Conservation (phyloP, 2,888 invertebrate genomes). For the Lottia scabra region DNA sequence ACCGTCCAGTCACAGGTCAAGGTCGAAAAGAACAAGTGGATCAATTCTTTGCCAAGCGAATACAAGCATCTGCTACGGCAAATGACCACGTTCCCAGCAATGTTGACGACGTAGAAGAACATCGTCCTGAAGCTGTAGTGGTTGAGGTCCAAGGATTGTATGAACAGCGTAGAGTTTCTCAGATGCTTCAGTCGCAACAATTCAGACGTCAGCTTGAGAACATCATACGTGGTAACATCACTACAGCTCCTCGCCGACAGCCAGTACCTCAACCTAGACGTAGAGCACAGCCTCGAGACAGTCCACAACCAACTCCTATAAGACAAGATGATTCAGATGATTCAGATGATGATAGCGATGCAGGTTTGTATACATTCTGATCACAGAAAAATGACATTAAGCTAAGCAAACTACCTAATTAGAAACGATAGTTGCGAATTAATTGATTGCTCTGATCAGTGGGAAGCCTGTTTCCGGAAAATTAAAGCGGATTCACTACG, state of each 20-base stretch:
- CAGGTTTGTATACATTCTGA: too few relatives aligned
- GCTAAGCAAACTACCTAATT: too few relatives aligned
- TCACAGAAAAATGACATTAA: too few relatives aligned
- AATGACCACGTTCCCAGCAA: slow-evolving; percentile 52
- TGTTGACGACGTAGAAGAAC: slow-evolving; percentile 54
- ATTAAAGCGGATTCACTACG: too few relatives aligned
- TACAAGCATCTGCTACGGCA: slow-evolving; percentile 32
- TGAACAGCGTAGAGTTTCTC: slow-evolving; percentile 64
- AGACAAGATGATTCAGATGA: not conserved
- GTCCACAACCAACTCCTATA: not conserved
- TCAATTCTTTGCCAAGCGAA: slow-evolving; percentile 54
- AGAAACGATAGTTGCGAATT: too few relatives aligned
- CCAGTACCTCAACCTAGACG: not conserved
- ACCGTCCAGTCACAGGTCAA: slow-evolving; percentile 63
- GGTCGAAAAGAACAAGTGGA: slow-evolving; percentile 50
- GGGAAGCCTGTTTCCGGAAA: too few relatives aligned
- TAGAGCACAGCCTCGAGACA: not conserved
- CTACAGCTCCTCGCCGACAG: slow-evolving; percentile 20
- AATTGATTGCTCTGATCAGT: too few relatives aligned
- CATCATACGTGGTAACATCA: slow-evolving; percentile 56
- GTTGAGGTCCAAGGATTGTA: slow-evolving; percentile 66
- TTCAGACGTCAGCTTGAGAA: slow-evolving; percentile 63
- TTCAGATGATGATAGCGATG: not conserved
- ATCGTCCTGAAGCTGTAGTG: slow-evolving; percentile 60
- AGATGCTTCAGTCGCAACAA: slow-evolving; percentile 51